Conservation (phyloP, 2,113 vertebrate genomes). For the Rhabdornis inornatus region DNA sequence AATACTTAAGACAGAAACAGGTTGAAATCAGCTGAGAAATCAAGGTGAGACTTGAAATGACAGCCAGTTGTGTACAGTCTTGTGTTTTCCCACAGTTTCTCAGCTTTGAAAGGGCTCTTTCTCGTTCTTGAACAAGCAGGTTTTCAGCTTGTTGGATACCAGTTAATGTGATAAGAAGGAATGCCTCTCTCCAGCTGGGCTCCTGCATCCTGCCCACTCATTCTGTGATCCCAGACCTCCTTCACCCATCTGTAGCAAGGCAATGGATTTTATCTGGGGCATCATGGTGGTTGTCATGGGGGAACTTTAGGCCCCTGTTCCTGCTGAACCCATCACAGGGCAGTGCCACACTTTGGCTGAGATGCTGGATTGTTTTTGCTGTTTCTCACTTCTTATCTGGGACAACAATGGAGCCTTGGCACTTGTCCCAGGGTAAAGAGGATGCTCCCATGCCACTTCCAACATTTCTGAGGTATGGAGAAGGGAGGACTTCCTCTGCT, state of each 20-base stretch:
- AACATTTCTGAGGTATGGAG: neutral
- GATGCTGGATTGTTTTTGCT: neutral
- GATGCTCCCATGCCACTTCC: neutral
- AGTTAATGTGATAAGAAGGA: neutral
- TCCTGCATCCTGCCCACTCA: neutral
- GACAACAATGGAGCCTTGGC: neutral
- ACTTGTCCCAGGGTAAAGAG: neutral
- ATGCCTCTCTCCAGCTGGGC: neutral
- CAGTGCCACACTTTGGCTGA: neutral
- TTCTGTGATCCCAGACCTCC: neutral
- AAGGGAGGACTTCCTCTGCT: neutral
- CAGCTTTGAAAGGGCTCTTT: neutral
- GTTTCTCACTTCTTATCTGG: neutral
- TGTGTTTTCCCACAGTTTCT: neutral
- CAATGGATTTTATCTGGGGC: accelerated
- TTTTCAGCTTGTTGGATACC: neutral
- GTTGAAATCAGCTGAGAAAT: neutral
- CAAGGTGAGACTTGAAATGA: neutral
- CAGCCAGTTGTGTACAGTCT: neutral
- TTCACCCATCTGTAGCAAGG: neutral
- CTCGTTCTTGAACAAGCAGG: neutral
- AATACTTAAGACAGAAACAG: neutral
- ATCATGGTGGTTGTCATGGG: neutral
- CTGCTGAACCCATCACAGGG: neutral
- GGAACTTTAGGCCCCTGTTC: neutral